Evolutionary conservation across 2,797 vertebrate species (phyloP).

Genomic region (Argya squamiceps): DNA sequence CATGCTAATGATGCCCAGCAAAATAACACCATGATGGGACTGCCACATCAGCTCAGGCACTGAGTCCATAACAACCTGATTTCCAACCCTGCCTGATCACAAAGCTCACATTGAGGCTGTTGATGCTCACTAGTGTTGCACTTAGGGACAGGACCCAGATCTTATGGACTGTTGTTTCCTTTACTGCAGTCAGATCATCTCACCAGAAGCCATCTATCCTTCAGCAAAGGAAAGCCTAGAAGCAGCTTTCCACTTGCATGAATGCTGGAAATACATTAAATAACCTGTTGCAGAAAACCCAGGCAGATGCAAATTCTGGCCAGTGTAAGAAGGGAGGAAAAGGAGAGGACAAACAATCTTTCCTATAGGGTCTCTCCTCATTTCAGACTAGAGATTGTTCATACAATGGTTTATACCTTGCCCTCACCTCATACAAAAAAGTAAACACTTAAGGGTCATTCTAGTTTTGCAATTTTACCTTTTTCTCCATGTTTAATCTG

Average conservation of each 20-base stretch:
- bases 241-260: neutral
- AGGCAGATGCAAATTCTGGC: neutral
- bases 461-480: neutral
- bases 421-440: neutral
- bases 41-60: neutral
- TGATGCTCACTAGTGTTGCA: neutral
- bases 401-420: neutral
- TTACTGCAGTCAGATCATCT: neutral
- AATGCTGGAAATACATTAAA: neutral
- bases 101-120: neutral
- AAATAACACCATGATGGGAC: neutral
- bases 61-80: neutral
- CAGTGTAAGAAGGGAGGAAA: neutral
- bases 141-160: neutral
- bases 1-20: slow-evolving; percentile 1
- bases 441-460: neutral
- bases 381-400: neutral
- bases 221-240: neutral
- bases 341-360: neutral
- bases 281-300: neutral
- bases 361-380: neutral
- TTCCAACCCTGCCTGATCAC: neutral
- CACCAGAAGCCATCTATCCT: neutral
- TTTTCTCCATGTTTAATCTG: neutral
- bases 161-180: fast-evolving